These are phyloP conservation scores for Genyomyrus donnyi DNA, from an alignment of 2,113 vertebrate species.

Conservation along the genomic window DNA sequence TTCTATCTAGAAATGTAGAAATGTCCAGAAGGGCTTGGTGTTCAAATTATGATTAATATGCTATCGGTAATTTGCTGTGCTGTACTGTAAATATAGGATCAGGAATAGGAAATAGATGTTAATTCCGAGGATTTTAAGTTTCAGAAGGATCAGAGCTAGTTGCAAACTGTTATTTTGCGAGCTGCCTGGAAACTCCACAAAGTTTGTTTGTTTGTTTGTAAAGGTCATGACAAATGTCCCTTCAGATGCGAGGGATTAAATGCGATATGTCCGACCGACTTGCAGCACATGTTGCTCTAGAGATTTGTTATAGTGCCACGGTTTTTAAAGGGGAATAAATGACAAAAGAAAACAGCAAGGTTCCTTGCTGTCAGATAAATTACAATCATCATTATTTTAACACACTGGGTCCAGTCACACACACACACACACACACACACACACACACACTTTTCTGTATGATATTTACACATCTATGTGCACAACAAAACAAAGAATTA, in stretches of 20 bases:
- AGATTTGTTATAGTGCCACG: not conserved
- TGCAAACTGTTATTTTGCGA: not conserved
- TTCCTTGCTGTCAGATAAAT: not conserved
- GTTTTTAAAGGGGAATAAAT: not conserved
- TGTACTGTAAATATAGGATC: not conserved
- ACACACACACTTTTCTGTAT: not conserved
- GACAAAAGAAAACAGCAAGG: not conserved
- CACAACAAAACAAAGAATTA: not conserved
- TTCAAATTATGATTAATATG: not conserved
- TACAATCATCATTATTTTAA: not conserved
- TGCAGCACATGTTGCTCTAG: slow-evolving; percentile 22
- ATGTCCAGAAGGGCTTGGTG: not conserved
- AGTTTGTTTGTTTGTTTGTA: slow-evolving; percentile 35
- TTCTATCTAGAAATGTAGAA: not conserved
- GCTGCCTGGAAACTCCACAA: slow-evolving; percentile 28
- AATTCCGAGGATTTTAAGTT: not conserved
- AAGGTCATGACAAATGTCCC: slow-evolving; percentile 61
- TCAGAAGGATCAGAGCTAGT: not conserved
- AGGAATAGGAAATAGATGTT: not conserved
- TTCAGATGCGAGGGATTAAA: slow-evolving; percentile 55
- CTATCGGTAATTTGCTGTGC: not conserved
- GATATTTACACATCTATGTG: not conserved
- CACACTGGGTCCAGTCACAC: not conserved
- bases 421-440: not conserved
- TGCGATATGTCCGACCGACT: slow-evolving; percentile 34